Conservation (phyloP, 2,888 invertebrate genomes). For the Hypena proboscidalis region DNA sequence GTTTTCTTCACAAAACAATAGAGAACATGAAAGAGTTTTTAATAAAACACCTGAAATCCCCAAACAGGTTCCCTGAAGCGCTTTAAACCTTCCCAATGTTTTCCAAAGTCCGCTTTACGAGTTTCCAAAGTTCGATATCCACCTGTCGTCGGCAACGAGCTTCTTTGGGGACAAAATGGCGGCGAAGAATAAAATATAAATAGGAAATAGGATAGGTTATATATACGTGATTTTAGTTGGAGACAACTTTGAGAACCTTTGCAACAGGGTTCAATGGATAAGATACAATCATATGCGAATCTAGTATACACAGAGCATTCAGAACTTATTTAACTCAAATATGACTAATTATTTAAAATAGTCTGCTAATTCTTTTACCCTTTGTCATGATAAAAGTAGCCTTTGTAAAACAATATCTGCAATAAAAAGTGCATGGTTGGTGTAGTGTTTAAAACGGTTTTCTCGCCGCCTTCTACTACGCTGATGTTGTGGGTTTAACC, state of each 20-base stretch:
- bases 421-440: too few species aligned
- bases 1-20: neutral
- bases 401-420: too few species aligned
- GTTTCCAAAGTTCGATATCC: constrained; percentile 47
- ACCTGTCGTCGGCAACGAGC: constrained; percentile 37
- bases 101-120: constrained; percentile 51
- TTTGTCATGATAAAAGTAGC: too few species aligned
- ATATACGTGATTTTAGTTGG: neutral
- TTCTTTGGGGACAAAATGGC: constrained; percentile 6
- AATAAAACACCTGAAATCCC: constrained; percentile 11
- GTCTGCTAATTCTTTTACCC: too few species aligned
- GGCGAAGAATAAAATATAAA: neutral
- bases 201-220: neutral
- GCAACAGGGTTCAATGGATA: too few species aligned
- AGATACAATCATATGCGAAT: too few species aligned
- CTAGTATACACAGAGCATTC: too few species aligned
- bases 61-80: constrained; percentile 8
- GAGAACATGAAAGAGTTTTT: constrained; percentile 4
- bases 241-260: neutral
- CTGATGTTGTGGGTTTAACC: too few species aligned
- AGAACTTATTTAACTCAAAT: too few species aligned
- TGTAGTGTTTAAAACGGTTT: too few species aligned
- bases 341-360: too few species aligned
- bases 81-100: constrained; percentile 36
- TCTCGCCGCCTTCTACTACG: too few species aligned